Conservation (phyloP, 2,797 vertebrate genomes). For the Toxotes lorentzi region DNA sequence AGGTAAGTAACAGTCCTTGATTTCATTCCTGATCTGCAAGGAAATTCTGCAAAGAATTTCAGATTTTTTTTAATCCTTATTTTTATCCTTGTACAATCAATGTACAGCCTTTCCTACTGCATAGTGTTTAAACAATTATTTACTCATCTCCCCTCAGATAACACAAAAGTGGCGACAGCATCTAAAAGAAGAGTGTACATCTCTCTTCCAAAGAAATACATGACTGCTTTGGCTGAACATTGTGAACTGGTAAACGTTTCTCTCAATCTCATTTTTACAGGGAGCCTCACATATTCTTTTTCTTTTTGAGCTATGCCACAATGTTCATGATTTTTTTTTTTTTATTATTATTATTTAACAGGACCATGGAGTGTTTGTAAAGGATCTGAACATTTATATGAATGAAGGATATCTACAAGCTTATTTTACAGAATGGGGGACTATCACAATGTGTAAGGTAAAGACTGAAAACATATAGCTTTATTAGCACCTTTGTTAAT, state of each 20-base stretch:
- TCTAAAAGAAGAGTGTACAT: conserved; percentile 51
- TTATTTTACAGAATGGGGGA: conserved; percentile 76
- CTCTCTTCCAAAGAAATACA: conserved; percentile 55
- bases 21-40: neutral
- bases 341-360: conserved; percentile 44
- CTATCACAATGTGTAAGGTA: conserved; percentile 67
- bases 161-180: neutral
- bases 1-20: conserved; percentile 45
- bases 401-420: conserved; percentile 60
- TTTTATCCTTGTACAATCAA: neutral
- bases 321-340: conserved; percentile 7
- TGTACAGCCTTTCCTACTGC: neutral
- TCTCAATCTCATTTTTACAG: neutral
- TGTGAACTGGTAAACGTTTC: conserved; percentile 67
- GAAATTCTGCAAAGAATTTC: neutral
- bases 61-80: neutral
- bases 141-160: conserved; percentile 21
- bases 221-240: conserved; percentile 12
- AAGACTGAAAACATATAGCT: conserved; percentile 10
- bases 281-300: neutral
- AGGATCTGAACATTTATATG: conserved; percentile 61
- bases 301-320: neutral
- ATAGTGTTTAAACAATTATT: neutral
- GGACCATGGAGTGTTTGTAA: conserved; percentile 76
- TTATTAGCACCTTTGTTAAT: neutral